These are phyloP conservation scores for Galago senegalensis DNA, from an alignment of 2,797 vertebrate genomes.

Conservation along the genomic window DNA sequence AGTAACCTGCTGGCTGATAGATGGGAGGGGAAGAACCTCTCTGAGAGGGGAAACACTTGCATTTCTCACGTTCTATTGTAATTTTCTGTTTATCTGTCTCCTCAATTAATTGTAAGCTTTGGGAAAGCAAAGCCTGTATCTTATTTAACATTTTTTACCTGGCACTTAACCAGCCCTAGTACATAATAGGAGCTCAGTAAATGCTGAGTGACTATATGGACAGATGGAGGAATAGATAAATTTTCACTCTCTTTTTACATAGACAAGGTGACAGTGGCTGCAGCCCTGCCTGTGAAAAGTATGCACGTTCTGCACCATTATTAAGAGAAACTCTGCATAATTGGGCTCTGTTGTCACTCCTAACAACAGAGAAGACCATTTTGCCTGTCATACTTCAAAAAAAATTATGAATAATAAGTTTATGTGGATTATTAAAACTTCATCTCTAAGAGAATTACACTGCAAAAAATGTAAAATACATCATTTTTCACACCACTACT, in stretches of 20 bases:
- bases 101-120: background rate
- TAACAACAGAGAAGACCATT: conserved; percentile 69
- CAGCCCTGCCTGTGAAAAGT: conserved; percentile 5
- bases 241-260: background rate
- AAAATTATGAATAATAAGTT: conserved; percentile 72
- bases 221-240: background rate
- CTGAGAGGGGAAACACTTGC: background rate
- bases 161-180: background rate
- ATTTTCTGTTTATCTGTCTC: background rate
- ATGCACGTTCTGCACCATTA: conserved; percentile 37
- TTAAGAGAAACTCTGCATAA: conserved; percentile 51
- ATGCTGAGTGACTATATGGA: background rate
- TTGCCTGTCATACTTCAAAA: conserved; percentile 70
- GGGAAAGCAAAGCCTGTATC: background rate
- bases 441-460: conserved; percentile 69
- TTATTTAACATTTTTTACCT: background rate
- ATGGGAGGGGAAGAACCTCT: accelerated
- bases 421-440: conserved; percentile 68
- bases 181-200: background rate
- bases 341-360: conserved; percentile 65
- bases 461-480: conserved; percentile 61
- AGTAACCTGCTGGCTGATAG: background rate
- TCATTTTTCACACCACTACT: background rate
- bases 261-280: conserved; percentile 50
- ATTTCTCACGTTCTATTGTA: background rate